These are phyloP conservation scores for Argyrosomus japonicus DNA, from an alignment of 2,113 vertebrate genomes.

Conservation along the genomic window DNA sequence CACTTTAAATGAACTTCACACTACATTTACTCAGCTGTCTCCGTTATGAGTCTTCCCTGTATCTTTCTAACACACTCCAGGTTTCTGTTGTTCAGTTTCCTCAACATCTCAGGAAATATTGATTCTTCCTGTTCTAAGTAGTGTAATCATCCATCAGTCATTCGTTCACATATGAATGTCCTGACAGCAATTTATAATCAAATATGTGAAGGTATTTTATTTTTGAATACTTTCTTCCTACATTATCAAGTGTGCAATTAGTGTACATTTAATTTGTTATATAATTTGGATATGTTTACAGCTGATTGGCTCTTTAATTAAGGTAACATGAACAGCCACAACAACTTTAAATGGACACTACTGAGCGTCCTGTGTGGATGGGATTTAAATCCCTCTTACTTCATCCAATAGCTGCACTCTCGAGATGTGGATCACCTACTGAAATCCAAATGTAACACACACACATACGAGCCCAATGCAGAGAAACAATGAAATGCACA, in stretches of 20 bases:
- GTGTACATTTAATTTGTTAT: background rate
- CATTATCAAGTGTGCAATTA: background rate
- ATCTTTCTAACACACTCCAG: background rate
- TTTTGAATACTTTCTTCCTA: background rate
- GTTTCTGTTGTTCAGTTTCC: background rate
- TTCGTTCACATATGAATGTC: background rate
- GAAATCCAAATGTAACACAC: background rate
- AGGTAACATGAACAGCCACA: background rate
- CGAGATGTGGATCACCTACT: background rate
- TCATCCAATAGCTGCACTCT: background rate
- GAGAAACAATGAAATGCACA: background rate
- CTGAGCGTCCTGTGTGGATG: background rate
- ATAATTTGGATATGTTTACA: no score
- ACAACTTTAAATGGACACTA: background rate
- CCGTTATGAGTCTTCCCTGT: background rate
- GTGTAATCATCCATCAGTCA: background rate
- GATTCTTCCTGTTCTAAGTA: no score
- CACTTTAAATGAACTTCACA: background rate
- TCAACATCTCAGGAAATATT: background rate
- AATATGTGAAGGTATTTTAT: background rate
- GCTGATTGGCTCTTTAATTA: no score
- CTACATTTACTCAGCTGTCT: background rate
- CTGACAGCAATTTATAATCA: background rate
- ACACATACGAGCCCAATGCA: background rate
- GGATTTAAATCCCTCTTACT: background rate